Evolutionary conservation across 2,888 invertebrate genomes (phyloP).

Genomic region (Watsonalla cultraria): DNA sequence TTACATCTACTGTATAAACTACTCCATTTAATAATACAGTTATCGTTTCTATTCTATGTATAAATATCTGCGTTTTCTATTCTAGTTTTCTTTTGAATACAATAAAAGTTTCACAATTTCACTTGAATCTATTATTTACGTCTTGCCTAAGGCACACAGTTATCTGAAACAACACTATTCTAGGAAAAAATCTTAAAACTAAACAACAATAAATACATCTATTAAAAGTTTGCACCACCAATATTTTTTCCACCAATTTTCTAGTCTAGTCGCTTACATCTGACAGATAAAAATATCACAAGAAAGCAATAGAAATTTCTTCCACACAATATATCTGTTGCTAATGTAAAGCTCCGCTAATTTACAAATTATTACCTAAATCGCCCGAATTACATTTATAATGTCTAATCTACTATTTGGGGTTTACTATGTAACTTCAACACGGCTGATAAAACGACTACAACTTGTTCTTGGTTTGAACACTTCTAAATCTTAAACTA

Average conservation of each 20-base stretch:
- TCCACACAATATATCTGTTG: slow-evolving; percentile 31
- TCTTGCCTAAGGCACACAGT: slow-evolving; percentile 57
- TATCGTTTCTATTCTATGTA: slow-evolving; percentile 53
- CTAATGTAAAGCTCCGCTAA: slow-evolving; percentile 59
- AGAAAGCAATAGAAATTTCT: slow-evolving; percentile 29
- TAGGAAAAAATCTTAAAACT: slow-evolving; percentile 52
- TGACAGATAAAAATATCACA: slow-evolving; percentile 37
- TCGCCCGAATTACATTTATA: slow-evolving; percentile 52
- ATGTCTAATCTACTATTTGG: slow-evolving; percentile 47
- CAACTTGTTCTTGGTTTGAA: slow-evolving; percentile 45
- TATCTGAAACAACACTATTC: slow-evolving; percentile 43
- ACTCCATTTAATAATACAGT: slow-evolving; percentile 40
- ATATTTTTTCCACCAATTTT: slow-evolving; percentile 53
- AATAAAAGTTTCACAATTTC: slow-evolving; percentile 25
- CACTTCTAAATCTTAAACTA: slow-evolving; percentile 57
- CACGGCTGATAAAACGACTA: slow-evolving; percentile 54
- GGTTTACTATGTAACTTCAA: slow-evolving; percentile 52
- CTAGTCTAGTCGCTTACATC: slow-evolving; percentile 50
- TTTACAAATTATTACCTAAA: slow-evolving; percentile 47
- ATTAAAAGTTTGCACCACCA: slow-evolving; percentile 77
- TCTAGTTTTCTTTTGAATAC: slow-evolving; percentile 32
- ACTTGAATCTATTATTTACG: slow-evolving; percentile 27
- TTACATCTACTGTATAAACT: slow-evolving; percentile 56
- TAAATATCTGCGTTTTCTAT: slow-evolving; percentile 35
- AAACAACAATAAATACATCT: slow-evolving; percentile 56